phyloP scores from a whole-genome alignment of 2,888 invertebrate species.

The Hirtodrosophila duncani region DNA sequence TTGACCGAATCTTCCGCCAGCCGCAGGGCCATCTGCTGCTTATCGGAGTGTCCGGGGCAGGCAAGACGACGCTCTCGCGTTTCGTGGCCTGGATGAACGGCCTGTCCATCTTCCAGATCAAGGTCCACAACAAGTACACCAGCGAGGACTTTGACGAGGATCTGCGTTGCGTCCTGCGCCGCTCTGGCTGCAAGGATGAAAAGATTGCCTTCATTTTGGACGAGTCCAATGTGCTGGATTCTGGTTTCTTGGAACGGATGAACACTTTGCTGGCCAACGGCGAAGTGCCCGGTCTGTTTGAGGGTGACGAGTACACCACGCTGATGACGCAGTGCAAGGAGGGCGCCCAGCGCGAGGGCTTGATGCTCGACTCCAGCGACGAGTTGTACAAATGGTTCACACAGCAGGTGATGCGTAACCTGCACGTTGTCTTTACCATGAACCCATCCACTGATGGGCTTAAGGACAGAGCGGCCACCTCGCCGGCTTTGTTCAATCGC shows the following conservation, averaged over 20 bases:
- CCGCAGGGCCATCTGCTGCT: conserved; percentile 98
- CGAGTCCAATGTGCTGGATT: conserved; percentile 99
- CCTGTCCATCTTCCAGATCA: conserved; percentile 98
- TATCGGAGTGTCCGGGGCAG: conserved; percentile 99
- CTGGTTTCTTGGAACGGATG: conserved; percentile 99
- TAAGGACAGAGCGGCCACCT: conserved; percentile 98
- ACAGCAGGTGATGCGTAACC: conserved; percentile 98
- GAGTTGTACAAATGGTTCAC: conserved; percentile 99
- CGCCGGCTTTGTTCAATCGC: conserved; percentile 98
- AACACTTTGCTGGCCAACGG: conserved; percentile 99
- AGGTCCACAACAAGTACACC: conserved; percentile 99
- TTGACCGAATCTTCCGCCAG: conserved; percentile 99
- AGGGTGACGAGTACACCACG: conserved; percentile 98
- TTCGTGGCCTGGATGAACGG: conserved; percentile 99
- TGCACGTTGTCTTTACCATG: conserved; percentile 99
- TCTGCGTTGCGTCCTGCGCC: conserved; percentile 90
- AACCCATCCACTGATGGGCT: conserved; percentile 99
- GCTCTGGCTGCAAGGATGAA: conserved; percentile 96
- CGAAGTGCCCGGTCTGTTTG: conserved; percentile 95
- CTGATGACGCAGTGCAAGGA: conserved; percentile 99
- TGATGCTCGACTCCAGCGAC: conserved; percentile 98
- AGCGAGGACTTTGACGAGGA: conserved; percentile 99
- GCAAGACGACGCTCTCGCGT: conserved; percentile 98
- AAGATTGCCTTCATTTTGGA: conserved; percentile 99
- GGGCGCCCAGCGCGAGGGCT: conserved; percentile 97